Conservation (phyloP, 2,888 invertebrate genomes). For the Euproctis similis region DNA sequence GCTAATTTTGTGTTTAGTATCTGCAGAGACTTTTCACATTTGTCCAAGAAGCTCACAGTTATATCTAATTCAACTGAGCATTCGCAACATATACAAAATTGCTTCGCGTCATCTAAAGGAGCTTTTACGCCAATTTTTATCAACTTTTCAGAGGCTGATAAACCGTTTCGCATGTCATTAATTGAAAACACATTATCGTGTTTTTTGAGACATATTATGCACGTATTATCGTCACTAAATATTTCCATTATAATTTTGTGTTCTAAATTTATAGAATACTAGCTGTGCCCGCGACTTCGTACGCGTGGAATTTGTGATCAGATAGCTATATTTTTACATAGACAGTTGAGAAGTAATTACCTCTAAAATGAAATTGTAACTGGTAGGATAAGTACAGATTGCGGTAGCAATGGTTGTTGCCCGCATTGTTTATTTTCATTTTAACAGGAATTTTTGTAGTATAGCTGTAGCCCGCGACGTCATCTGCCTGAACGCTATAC, state of each 20-base stretch:
- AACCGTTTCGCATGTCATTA: constrained; percentile 29
- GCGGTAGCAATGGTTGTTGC: no score
- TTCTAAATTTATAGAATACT: no score
- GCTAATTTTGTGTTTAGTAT: constrained; percentile 16
- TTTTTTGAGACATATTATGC: constrained; percentile 42
- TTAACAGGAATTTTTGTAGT: no score
- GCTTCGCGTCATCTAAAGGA: constrained; percentile 32
- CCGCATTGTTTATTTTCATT: no score
- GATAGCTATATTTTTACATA: no score
- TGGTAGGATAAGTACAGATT: no score
- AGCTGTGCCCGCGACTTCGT: no score
- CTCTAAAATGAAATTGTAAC: no score
- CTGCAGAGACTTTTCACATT: constrained; percentile 39
- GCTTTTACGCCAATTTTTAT: constrained; percentile 33
- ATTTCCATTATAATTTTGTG: constrained; percentile 26
- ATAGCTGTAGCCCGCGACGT: no score
- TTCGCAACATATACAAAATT: constrained; percentile 39
- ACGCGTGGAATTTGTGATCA: no score
- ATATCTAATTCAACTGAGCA: constrained; percentile 42
- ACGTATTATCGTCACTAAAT: constrained; percentile 25
- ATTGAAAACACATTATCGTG: constrained; percentile 35
- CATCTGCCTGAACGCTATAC: no score
- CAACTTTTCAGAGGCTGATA: constrained; percentile 35
- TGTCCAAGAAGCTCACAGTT: constrained; percentile 37
- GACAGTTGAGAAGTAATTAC: no score